phyloP scores from a whole-genome alignment of 1,140 invertebrate genomes.

The Anadara kagoshimensis region DNA sequence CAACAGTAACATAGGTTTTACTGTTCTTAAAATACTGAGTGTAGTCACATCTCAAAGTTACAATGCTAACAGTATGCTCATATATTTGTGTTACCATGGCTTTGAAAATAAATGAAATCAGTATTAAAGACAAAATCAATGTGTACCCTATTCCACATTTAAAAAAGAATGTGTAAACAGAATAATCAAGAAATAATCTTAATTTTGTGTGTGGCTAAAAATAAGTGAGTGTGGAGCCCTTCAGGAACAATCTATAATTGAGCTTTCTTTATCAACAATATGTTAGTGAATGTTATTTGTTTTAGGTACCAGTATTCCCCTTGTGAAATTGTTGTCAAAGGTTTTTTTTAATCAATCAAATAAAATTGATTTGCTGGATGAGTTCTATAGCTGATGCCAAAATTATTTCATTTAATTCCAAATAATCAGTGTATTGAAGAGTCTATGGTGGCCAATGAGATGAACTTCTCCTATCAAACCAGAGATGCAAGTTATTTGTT shows the following conservation, averaged over 20 bases:
- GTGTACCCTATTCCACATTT: background rate
- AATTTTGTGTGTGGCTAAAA: background rate
- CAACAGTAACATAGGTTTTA: background rate
- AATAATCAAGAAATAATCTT: too few relatives aligned
- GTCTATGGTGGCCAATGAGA: background rate
- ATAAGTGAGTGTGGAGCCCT: background rate
- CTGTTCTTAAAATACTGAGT: background rate
- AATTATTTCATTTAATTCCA: background rate
- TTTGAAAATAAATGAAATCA: background rate
- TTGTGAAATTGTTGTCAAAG: too few relatives aligned
- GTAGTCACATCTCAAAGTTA: background rate
- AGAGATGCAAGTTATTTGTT: background rate
- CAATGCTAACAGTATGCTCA: constrained; percentile 1
- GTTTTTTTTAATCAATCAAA: too few relatives aligned
- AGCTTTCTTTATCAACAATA: background rate
- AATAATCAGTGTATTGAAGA: background rate
- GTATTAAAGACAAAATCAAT: background rate
- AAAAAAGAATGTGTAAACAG: background rate
- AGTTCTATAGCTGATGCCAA: too few relatives aligned
- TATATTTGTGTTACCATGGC: background rate
- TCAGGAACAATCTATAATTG: background rate
- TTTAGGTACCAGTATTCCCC: background rate
- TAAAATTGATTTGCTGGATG: too few relatives aligned
- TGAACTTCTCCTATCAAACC: background rate
- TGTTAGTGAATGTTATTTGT: background rate